A percentile compares a stretch with the other conserved stretches of the same genome.
Evolutionary conservation across 2,113 vertebrate species (phyloP).

Genomic region (Pteruthius melanotis): DNA sequence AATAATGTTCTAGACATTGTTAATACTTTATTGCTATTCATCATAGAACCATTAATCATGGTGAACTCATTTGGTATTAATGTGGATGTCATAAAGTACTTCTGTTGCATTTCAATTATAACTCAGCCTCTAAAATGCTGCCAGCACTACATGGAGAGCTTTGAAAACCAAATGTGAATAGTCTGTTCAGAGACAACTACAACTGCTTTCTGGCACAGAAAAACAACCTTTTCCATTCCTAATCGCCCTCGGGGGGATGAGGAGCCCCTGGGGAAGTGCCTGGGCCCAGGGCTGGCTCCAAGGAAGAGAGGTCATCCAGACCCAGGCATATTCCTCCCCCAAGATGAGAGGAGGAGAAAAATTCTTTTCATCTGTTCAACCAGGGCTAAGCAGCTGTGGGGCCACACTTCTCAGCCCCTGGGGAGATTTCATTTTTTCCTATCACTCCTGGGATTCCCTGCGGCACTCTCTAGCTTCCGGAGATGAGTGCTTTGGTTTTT

Average conservation of each 20-base stretch:
- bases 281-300: not conserved
- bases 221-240: not conserved
- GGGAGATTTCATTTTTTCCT: not conserved
- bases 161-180: conserved; percentile 13
- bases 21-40: conserved; percentile 65
- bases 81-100: conserved; percentile 55
- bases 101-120: conserved; percentile 62
- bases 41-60: conserved; percentile 61
- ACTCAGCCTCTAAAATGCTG: conserved; percentile 48
- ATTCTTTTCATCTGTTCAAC: not conserved
- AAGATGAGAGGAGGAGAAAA: not conserved
- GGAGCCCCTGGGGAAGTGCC: rapidly evolving
- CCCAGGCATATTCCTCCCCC: not conserved
- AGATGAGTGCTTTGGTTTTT: not conserved
- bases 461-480: not conserved
- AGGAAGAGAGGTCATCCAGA: not conserved
- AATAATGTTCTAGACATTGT: conserved; percentile 56
- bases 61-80: conserved; percentile 65
- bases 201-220: not conserved
- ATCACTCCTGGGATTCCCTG: not conserved
- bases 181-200: conserved; percentile 12
- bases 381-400: not conserved
- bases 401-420: not conserved
- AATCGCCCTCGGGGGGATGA: not conserved
- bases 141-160: conserved; percentile 27